phyloP scores from a whole-genome alignment of 2,797 vertebrate genomes.

The Pantherophis vulpinus region DNA sequence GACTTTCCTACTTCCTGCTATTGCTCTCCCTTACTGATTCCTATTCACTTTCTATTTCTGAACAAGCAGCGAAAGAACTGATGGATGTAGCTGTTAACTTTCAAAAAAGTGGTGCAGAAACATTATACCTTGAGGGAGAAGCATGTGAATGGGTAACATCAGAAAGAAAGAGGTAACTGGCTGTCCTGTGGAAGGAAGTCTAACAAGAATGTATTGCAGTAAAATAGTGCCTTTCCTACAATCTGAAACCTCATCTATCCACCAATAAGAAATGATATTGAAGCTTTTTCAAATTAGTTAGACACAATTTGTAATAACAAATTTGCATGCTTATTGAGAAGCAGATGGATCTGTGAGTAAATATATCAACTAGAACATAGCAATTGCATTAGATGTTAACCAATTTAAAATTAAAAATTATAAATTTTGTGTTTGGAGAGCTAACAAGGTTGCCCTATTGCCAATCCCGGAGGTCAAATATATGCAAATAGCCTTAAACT shows the following conservation, averaged over 20 bases:
- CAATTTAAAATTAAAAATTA: not conserved
- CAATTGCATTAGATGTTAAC: not conserved
- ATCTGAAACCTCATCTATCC: not conserved
- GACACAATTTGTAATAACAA: not conserved
- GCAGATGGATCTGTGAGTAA: not conserved
- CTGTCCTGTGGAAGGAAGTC: not conserved
- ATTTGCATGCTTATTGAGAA: not conserved
- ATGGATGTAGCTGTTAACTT: not conserved
- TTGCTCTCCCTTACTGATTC: not conserved
- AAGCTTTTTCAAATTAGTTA: not conserved
- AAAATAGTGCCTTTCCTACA: not conserved
- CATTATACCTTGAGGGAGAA: not conserved
- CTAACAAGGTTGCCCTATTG: not conserved
- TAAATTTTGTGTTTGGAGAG: not conserved
- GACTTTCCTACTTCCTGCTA: not conserved
- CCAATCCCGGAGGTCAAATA: not conserved
- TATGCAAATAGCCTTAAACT: not conserved
- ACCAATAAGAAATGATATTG: not conserved
- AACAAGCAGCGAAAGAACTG: not conserved
- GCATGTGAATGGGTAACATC: not conserved
- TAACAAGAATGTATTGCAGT: not conserved
- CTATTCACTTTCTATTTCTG: not conserved
- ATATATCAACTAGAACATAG: not conserved
- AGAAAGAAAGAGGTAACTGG: not conserved
- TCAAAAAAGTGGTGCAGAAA: not conserved